A percentile compares a stretch with the other conserved stretches of the same genome.
Evolutionary conservation across 2,797 vertebrate genomes (phyloP).

Genomic region (Cossypha heuglini): DNA sequence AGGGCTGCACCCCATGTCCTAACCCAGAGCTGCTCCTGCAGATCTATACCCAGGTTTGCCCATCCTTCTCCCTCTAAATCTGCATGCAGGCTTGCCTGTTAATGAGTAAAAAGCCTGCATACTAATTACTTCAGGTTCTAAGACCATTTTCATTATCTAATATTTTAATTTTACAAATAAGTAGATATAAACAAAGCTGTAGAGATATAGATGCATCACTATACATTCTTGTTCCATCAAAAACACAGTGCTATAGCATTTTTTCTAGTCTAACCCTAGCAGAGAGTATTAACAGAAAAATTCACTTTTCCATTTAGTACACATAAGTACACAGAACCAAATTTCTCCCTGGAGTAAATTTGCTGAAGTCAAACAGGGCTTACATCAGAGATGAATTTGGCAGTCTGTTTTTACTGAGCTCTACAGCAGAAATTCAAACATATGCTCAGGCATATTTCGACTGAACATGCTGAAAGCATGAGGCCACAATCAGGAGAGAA

Average conservation of each 20-base stretch:
- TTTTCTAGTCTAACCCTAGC: not conserved
- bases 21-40: not conserved
- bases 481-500: not conserved
- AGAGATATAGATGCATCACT: not conserved
- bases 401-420: not conserved
- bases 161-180: not conserved
- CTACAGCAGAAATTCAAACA: slow-evolving; percentile 21
- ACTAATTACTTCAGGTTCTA: not conserved
- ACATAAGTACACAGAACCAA: not conserved
- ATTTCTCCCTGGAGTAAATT: slow-evolving; percentile 1
- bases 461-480: not conserved
- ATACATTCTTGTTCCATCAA: not conserved
- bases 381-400: slow-evolving; percentile 4
- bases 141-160: not conserved
- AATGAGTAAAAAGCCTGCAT: not conserved
- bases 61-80: not conserved
- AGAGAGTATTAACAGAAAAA: not conserved
- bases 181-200: not conserved
- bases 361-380: slow-evolving; percentile 27
- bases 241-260: not conserved
- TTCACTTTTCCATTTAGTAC: slow-evolving; percentile 24
- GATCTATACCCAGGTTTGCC: not conserved
- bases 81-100: not conserved
- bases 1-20: not conserved
- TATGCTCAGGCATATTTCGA: not conserved